Conservation (phyloP, 2,113 vertebrate species). For the Odobenus rosmarus region DNA sequence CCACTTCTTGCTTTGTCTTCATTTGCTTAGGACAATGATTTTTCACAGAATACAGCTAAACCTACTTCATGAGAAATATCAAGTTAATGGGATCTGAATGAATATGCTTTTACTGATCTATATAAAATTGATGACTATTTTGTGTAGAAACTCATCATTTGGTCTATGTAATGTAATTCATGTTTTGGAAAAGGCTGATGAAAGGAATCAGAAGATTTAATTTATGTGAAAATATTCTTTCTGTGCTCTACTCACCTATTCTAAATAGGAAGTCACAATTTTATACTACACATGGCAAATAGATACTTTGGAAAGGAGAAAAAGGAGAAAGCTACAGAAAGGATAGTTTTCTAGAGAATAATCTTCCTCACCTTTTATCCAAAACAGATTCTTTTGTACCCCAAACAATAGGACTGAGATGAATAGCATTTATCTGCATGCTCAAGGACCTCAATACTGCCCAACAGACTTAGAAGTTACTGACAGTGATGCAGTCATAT, state of each 20-base stretch:
- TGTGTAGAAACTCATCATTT: constrained; percentile 36
- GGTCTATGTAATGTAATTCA: not conserved
- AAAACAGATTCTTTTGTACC: not conserved
- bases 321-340: not conserved
- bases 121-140: constrained; percentile 48
- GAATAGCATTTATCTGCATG: not conserved
- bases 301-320: not conserved
- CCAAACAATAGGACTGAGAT: not conserved
- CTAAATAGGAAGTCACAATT: constrained; percentile 39
- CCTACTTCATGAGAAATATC: constrained; percentile 34
- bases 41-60: not conserved
- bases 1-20: constrained; percentile 39
- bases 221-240: constrained; percentile 32
- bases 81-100: constrained; percentile 49
- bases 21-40: constrained; percentile 33
- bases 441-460: not conserved
- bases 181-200: not conserved
- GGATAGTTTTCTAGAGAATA: not conserved
- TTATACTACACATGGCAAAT: not conserved
- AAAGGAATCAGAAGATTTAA: constrained; percentile 26
- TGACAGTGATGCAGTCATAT: not conserved
- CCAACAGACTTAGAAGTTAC: not conserved
- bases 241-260: not conserved
- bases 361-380: not conserved
- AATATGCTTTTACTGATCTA: constrained; percentile 41